Percentiles rank a stretch among this genome's conserved stretches.
Conservation (phyloP, 1,140 invertebrate species). For the Apocrypta bakeri region DNA sequence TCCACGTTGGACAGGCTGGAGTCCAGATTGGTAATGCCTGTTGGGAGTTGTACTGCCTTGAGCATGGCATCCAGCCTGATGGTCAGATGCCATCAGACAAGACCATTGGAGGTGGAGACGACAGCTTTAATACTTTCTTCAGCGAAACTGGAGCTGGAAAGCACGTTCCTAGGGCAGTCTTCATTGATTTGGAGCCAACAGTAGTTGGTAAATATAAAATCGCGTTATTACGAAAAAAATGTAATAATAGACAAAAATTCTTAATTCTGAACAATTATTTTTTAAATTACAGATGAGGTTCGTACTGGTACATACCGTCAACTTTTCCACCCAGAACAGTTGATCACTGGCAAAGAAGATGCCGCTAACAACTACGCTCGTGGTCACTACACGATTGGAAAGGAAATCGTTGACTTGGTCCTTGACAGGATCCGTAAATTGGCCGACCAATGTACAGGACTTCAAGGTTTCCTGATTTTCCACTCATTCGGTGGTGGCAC, state of each 20-base stretch:
- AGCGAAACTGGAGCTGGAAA: conserved; percentile 73
- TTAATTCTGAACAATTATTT: conserved; percentile 19
- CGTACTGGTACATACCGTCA: conserved; percentile 77
- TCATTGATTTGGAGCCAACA: conserved; percentile 75
- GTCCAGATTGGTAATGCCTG: conserved; percentile 85
- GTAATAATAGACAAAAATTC: background rate
- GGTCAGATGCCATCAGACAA: conserved; percentile 80
- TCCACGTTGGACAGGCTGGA: conserved; percentile 85
- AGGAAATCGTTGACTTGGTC: conserved; percentile 80
- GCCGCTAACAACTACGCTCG: conserved; percentile 55
- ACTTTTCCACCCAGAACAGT: conserved; percentile 79
- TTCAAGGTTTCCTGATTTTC: conserved; percentile 83
- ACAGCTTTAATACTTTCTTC: conserved; percentile 79
- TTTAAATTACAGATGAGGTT: conserved; percentile 69
- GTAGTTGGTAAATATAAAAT: conserved; percentile 70
- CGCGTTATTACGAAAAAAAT: background rate
- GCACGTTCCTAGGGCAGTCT: conserved; percentile 68
- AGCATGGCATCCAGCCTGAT: conserved; percentile 93
- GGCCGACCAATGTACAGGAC: conserved; percentile 77
- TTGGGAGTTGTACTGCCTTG: conserved; percentile 89
- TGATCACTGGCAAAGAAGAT: conserved; percentile 75
- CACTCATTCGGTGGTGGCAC: conserved; percentile 85
- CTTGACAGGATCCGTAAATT: conserved; percentile 77
- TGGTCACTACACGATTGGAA: conserved; percentile 81
- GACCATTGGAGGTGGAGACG: conserved; percentile 67